These are phyloP conservation scores for Macrochelys suwanniensis DNA, from an alignment of 2,797 vertebrate species.

Conservation along the genomic window DNA sequence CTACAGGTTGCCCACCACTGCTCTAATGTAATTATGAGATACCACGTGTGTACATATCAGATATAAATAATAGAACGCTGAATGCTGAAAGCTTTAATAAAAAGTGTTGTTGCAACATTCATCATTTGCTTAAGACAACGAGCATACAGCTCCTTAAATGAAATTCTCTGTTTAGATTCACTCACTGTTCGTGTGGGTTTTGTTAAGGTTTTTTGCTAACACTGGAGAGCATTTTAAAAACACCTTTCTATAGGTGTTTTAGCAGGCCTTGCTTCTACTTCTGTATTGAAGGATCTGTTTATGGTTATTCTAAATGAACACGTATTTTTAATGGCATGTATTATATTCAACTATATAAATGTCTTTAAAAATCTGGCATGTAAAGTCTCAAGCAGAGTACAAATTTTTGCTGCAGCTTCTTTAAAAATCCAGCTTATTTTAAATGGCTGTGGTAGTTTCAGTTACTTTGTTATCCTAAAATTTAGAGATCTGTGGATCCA, in stretches of 20 bases:
- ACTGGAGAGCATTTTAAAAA: neutral
- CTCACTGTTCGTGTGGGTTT: neutral
- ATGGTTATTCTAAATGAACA: neutral
- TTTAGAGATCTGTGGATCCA: neutral
- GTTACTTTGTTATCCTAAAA: neutral
- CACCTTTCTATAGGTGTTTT: neutral
- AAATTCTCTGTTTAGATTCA: neutral
- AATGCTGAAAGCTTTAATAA: neutral
- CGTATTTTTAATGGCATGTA: neutral
- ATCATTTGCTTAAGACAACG: neutral
- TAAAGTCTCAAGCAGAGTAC: neutral
- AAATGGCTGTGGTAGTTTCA: neutral
- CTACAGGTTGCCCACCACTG: no score
- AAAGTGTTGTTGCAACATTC: neutral
- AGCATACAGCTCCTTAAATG: neutral
- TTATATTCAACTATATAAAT: neutral
- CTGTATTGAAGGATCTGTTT: neutral
- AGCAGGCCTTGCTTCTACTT: neutral
- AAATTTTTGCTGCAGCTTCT: conserved; percentile 3
- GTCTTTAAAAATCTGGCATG: neutral
- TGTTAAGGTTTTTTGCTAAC: neutral
- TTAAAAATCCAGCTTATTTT: neutral
- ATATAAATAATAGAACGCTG: neutral
- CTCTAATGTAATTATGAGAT: neutral
- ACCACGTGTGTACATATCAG: neutral